Evolutionary conservation across 2,113 vertebrate genomes (phyloP), one percentile per base, ranked within the genome.

Genomic region (Gnathonemus echidnorhynchus): DNA sequence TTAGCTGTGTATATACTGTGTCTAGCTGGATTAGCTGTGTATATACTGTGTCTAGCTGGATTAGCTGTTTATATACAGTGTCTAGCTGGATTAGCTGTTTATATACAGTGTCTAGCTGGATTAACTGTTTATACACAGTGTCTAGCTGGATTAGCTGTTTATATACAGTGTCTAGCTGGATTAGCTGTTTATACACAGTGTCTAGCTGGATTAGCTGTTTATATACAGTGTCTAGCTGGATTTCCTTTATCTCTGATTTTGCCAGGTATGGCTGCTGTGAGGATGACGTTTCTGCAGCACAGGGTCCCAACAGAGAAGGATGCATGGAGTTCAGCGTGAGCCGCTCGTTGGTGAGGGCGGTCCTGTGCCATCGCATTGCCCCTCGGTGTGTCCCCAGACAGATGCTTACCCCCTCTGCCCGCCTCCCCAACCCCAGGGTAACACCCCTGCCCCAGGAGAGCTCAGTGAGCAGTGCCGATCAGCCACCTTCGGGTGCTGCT

Each of bases 401-500:
- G 3, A 49, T 24, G 49, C 31, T 87, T 13, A 62, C 21, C 9
- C 48, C 15, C 48, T 56, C 10, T 83, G 58, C 52, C 39, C 21
- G 8, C 56, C 56, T 86, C 45, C 83, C 89, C 74, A 27, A 0
- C 86, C 46, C 49, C 92, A 95, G 95, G 89, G 46, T 17, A 84
- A 90, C 88, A 0, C 91, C 45, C 89, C 92, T 91, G 92, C 95
- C 85, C 94, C 95, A 90, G 93, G 94, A 91, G 93, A 94, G 2
- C 95, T 96, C 13, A 93, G 93, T 0, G 91, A 91, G 0, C 94
- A 96, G 90, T 99, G 98, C 89, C 95, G 95, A 0, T 52, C 85
- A 87, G 97, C 97, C 87, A 11, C 87, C 53, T 99, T 96, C 0
- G 98, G 98, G 86, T 99, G 98, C 94, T 99, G 98, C 86, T 97